These are phyloP conservation scores for Phoeniculus purpureus DNA, from an alignment of 2,797 vertebrate species.

Conservation along the genomic window DNA sequence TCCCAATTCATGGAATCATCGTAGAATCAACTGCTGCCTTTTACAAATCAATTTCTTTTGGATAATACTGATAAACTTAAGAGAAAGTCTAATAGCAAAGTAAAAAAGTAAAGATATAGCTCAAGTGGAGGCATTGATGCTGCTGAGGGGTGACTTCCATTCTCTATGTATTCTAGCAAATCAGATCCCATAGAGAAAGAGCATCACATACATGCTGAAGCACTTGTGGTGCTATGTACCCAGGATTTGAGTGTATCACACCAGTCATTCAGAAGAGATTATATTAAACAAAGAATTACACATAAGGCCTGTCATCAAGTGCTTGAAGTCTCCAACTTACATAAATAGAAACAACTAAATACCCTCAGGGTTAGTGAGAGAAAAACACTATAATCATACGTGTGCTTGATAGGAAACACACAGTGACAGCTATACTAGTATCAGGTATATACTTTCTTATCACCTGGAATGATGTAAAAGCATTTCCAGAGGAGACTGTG, in stretches of 20 bases:
- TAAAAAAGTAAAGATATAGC: background rate
- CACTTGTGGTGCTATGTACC: background rate
- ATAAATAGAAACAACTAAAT: background rate
- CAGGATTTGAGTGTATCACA: background rate
- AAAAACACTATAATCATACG: background rate
- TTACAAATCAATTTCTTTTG: background rate
- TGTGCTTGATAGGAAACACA: background rate
- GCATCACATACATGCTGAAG: background rate
- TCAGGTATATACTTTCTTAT: background rate
- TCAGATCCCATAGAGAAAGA: background rate
- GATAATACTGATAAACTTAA: background rate
- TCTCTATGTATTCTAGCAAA: background rate
- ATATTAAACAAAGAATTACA: background rate
- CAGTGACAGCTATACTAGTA: background rate
- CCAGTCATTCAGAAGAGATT: background rate
- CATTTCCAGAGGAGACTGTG: accelerated
- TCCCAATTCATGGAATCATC: background rate
- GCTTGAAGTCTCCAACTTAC: background rate
- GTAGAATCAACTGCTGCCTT: background rate
- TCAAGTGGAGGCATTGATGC: no score
- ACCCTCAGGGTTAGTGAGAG: background rate
- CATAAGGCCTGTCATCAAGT: background rate
- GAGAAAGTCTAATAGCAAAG: background rate
- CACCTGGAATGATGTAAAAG: background rate
- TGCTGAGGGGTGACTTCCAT: background rate